Percentiles rank a stretch among this genome's conserved stretches.
These are phyloP conservation scores for Lomographa bimaculata DNA, from an alignment of 2,888 invertebrate genomes.

Conservation along the genomic window DNA sequence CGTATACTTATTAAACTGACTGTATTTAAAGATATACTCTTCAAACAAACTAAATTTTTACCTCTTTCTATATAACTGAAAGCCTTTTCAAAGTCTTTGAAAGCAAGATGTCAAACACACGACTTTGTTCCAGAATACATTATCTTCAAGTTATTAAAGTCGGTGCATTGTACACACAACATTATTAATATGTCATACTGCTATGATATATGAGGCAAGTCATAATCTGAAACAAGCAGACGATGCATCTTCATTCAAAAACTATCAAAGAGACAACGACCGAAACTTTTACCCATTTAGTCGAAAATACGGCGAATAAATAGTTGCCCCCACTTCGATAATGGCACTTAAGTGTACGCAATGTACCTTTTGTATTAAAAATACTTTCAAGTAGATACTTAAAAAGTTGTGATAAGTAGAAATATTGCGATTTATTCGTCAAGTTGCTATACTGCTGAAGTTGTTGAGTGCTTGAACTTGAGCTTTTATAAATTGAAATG, in stretches of 20 bases:
- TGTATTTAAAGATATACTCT: too few relatives aligned
- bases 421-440: conserved; percentile 5
- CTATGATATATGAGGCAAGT: conserved; percentile 2
- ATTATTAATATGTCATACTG: conserved; percentile 6
- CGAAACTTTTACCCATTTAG: neutral
- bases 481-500: conserved; percentile 1
- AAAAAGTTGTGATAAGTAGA: conserved; percentile 2
- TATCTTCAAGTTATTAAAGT: too few relatives aligned
- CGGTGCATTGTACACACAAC: conserved; percentile 4
- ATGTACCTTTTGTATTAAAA: conserved; percentile 3
- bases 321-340: conserved; percentile 2
- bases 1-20: too few relatives aligned
- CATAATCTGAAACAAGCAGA: conserved; percentile 1
- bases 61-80: too few relatives aligned
- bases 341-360: conserved; percentile 13
- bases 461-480: conserved; percentile 2
- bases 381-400: neutral
- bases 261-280: conserved; percentile 9
- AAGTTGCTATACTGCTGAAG: conserved; percentile 6
- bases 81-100: too few relatives aligned
- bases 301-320: conserved; percentile 9
- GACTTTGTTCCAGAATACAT: too few relatives aligned
- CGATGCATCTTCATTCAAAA: conserved; percentile 12
- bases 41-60: too few relatives aligned
- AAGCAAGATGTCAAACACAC: too few relatives aligned